Conservation (phyloP, 2,797 vertebrate genomes). For the Centroberyx gerrardi region DNA sequence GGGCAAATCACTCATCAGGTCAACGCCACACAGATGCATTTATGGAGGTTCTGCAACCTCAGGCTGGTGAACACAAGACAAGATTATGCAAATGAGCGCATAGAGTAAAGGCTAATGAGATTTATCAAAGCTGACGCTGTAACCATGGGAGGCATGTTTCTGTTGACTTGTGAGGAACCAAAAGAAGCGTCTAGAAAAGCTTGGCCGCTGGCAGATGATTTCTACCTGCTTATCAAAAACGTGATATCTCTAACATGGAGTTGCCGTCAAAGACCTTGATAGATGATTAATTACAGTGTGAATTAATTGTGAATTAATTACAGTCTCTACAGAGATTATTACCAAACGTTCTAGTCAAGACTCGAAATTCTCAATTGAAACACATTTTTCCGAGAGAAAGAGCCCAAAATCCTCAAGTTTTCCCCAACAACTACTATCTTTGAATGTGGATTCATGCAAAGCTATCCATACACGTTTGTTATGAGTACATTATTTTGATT, state of each 20-base stretch:
- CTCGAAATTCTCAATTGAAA: conserved; percentile 29
- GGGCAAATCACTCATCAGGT: conserved; percentile 38
- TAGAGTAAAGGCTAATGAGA: conserved; percentile 67
- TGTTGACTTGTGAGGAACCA: conserved; percentile 53
- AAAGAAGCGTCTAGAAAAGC: conserved; percentile 60
- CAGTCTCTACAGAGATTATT: conserved; percentile 45
- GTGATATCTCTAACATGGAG: conserved; percentile 54
- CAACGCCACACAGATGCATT: conserved; percentile 40
- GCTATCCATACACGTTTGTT: not conserved
- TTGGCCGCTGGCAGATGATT: conserved; percentile 54
- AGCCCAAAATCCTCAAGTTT: not conserved
- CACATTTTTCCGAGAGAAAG: not conserved
- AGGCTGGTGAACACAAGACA: conserved; percentile 43
- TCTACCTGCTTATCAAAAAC: conserved; percentile 74
- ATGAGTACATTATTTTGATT: not conserved
- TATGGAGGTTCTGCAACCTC: conserved; percentile 41
- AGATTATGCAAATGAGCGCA: conserved; percentile 67
- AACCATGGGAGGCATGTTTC: conserved; percentile 63
- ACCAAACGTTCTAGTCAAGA: conserved; percentile 37
- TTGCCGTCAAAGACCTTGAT: conserved; percentile 60
- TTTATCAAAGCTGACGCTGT: conserved; percentile 73
- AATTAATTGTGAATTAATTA: conserved; percentile 77
- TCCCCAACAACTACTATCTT: not conserved
- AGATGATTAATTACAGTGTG: conserved; percentile 71
- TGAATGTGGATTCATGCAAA: conserved; percentile 1